Base-by-base conservation (phyloP, 2,888 invertebrate species). In the Phyto melanocephala region DNA sequence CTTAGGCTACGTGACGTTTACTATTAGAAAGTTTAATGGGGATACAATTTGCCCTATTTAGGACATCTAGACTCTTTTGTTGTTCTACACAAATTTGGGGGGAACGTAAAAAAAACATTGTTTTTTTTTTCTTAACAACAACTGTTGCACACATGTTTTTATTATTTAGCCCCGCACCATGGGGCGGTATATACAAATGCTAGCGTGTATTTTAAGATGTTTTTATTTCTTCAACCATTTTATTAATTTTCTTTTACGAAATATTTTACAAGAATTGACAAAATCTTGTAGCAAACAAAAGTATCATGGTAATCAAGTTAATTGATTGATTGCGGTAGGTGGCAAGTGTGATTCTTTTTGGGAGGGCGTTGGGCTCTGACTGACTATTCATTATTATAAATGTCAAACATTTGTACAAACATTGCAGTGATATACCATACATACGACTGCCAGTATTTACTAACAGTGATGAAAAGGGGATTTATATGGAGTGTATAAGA, bases 61-160 rank as follows among this genome's bases (percentile, higher is more conserved):
- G 28, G 28, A 6, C 28, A 28, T 28, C 4, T 28, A 28, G 28
- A 28, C 28, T 28, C 6, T 28, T 28, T 28, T 28, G 28, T 28
- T 28, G 28, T 28, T 28, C 4, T 28, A 28, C 28, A 28, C 28
- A 28, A 5, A 28, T 28, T 28, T 28, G 28, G 40, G 56, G 68
- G 54, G 45, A 11, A 22, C 33, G 22, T 37, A 28, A 60, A 5
- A 50, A 40, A 13, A 40, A 50, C 8, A 17, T 58, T 33, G 3
- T 28, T 5, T 6, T 5, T 28, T 28, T 28, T 28, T 6, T 3
- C 6, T 28, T 20, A 58, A 24, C 11, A 74, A 68, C 76, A 76
- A 76, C 76, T 76, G 76, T 22, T 68, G 60, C 20, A 50, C 76
- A 76, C 67, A 76, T 76, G 76, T 76, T 76, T 76, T 52, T 10